phyloP scores from a whole-genome alignment of 2,797 vertebrate genomes.

The Geotria australis region DNA sequence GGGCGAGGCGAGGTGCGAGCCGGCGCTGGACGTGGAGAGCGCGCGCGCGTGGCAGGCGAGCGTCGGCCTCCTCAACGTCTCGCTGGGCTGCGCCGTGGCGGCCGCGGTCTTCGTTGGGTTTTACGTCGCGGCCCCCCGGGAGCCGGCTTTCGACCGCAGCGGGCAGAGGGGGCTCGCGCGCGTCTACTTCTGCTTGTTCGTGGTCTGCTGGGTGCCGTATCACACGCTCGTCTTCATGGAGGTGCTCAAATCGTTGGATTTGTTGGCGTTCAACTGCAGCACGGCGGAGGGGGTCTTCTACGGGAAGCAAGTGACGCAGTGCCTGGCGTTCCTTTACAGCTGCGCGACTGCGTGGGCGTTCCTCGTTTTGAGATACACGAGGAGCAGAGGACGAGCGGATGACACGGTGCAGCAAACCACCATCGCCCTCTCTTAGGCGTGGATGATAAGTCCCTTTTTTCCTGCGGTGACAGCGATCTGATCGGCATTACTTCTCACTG shows the following conservation, averaged over 20 bases:
- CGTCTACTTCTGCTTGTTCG: slow-evolving; percentile 61
- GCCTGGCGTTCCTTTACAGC: slow-evolving; percentile 67
- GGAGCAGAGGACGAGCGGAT: too few relatives aligned
- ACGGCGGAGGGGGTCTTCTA: slow-evolving; percentile 48
- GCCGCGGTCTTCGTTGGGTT: slow-evolving; percentile 52
- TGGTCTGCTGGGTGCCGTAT: slow-evolving; percentile 77
- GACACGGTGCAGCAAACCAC: too few relatives aligned
- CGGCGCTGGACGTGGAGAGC: slow-evolving; percentile 44
- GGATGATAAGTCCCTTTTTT: too few relatives aligned
- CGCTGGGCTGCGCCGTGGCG: slow-evolving; percentile 59
- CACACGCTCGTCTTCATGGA: slow-evolving; percentile 40
- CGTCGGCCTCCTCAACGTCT: slow-evolving; percentile 51
- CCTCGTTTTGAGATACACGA: too few relatives aligned
- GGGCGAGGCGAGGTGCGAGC: slow-evolving; percentile 30
- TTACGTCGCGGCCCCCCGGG: slow-evolving; percentile 36
- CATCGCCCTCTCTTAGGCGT: too few relatives aligned
- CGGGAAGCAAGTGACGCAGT: slow-evolving; percentile 57
- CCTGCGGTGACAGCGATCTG: too few relatives aligned
- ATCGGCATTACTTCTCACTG: too few relatives aligned
- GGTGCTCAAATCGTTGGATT: slow-evolving; percentile 34
- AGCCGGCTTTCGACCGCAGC: slow-evolving; percentile 21
- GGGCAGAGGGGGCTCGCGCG: slow-evolving; percentile 54
- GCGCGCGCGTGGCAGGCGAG: slow-evolving; percentile 55
- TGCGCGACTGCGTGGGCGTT: slow-evolving; percentile 17
- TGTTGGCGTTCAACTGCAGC: slow-evolving; percentile 40